phyloP scores from a whole-genome alignment of 2,797 vertebrate species.

The Phaenicophaeus curvirostris region DNA sequence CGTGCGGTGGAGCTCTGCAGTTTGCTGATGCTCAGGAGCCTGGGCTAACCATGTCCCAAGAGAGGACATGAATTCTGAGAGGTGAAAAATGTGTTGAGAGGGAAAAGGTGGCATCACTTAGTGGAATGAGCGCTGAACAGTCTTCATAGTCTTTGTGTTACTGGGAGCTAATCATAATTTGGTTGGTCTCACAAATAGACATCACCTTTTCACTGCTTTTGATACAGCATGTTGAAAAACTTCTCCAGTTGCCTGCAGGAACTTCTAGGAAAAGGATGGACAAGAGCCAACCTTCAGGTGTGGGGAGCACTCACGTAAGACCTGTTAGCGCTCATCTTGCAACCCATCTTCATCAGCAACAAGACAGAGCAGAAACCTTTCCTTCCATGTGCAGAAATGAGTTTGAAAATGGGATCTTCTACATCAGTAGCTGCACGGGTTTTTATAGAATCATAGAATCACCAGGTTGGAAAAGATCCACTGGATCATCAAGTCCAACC shows the following conservation, averaged over 20 bases:
- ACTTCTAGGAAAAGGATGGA: background rate
- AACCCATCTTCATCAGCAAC: background rate
- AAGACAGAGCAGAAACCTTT: background rate
- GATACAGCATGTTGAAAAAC: background rate
- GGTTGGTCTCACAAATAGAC: background rate
- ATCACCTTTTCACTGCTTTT: background rate
- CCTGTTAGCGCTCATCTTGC: background rate
- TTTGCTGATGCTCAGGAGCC: background rate
- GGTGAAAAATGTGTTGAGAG: background rate
- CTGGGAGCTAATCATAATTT: background rate
- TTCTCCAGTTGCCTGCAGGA: background rate
- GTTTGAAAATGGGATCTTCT: background rate
- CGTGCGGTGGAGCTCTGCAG: background rate
- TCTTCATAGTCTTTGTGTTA: background rate
- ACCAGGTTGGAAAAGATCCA: too few relatives aligned
- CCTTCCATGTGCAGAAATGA: background rate
- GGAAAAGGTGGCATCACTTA: background rate
- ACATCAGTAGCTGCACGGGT: background rate
- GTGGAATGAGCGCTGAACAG: background rate
- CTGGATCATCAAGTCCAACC: too few relatives aligned
- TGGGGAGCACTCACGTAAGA: rapidly evolving
- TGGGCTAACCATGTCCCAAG: background rate
- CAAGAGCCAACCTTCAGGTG: background rate
- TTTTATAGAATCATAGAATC: too few relatives aligned
- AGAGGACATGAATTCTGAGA: background rate